Conservation (phyloP, 2,888 invertebrate species). For the Oconnorella tubifera region DNA sequence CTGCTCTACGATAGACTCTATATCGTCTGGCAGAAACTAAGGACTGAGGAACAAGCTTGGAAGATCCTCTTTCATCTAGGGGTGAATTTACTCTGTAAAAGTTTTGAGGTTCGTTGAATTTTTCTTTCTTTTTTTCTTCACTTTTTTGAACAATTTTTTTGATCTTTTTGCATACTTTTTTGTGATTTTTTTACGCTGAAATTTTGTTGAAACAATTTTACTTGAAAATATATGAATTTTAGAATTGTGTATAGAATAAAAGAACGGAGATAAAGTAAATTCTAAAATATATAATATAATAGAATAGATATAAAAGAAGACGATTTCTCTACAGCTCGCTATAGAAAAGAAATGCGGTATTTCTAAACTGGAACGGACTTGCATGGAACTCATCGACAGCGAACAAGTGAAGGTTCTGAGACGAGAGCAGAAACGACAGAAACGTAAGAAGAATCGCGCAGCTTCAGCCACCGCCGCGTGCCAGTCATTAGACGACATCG, state of each 20-base stretch:
- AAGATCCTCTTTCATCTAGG: conserved; percentile 67
- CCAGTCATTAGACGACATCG: too few species aligned
- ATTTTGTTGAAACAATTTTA: too few species aligned
- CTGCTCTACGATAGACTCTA: conserved; percentile 87
- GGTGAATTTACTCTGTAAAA: background rate
- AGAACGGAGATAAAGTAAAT: too few species aligned
- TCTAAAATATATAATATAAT: too few species aligned
- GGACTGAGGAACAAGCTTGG: conserved; percentile 90
- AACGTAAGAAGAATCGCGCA: conserved; percentile 48
- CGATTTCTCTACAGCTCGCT: conserved; percentile 64
- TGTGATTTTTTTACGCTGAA: too few species aligned
- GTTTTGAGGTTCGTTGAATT: background rate
- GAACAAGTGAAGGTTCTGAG: conserved; percentile 79
- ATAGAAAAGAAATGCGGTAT: conserved; percentile 84
- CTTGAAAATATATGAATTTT: too few species aligned
- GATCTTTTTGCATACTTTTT: too few species aligned
- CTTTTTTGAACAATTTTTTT: too few species aligned
- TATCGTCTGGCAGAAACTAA: conserved; percentile 77
- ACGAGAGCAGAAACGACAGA: conserved; percentile 81
- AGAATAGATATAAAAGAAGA: background rate
- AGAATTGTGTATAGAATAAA: too few species aligned
- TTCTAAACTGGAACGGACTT: conserved; percentile 80
- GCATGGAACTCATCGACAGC: conserved; percentile 81
- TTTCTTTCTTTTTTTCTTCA: too few species aligned
- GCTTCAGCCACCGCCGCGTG: too few species aligned